Evolutionary conservation across 2,113 vertebrate species (phyloP).

Genomic region (Rhynchopsitta pachyrhyncha): DNA sequence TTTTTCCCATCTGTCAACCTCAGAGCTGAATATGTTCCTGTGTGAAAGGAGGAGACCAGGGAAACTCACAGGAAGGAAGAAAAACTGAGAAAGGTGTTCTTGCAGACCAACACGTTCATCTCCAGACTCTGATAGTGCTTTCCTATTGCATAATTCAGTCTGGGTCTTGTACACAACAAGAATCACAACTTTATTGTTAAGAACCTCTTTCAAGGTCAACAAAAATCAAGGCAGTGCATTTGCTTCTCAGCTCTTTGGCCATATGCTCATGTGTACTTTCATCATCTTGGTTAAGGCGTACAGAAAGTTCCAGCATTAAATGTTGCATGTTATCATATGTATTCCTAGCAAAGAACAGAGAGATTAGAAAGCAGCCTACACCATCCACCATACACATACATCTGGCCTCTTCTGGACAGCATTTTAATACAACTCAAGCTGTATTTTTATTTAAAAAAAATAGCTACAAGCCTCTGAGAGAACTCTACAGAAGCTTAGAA

Average conservation of each 20-base stretch:
- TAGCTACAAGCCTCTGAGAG: neutral
- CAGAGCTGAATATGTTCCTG: neutral
- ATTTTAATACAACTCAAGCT: neutral
- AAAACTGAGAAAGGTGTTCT: neutral
- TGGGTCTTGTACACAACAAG: fast-evolving
- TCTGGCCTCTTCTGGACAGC: neutral
- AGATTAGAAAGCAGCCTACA: neutral
- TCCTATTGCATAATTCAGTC: neutral
- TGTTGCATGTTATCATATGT: neutral
- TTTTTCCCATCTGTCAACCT: neutral
- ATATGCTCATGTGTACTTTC: too few species aligned
- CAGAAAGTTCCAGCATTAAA: neutral
- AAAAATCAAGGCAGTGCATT: neutral
- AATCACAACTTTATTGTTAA: fast-evolving
- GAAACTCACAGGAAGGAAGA: neutral
- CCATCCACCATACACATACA: neutral
- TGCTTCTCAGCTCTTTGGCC: neutral
- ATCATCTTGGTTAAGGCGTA: neutral
- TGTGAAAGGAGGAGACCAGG: neutral
- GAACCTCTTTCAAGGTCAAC: neutral
- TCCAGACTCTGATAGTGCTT: neutral
- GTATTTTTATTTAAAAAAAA: neutral
- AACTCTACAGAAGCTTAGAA: neutral
- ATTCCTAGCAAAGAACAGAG: neutral
- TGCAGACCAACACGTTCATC: neutral